Base-by-base conservation (phyloP, 2,888 invertebrate genomes). In the Drosophila stalkeri region DNA sequence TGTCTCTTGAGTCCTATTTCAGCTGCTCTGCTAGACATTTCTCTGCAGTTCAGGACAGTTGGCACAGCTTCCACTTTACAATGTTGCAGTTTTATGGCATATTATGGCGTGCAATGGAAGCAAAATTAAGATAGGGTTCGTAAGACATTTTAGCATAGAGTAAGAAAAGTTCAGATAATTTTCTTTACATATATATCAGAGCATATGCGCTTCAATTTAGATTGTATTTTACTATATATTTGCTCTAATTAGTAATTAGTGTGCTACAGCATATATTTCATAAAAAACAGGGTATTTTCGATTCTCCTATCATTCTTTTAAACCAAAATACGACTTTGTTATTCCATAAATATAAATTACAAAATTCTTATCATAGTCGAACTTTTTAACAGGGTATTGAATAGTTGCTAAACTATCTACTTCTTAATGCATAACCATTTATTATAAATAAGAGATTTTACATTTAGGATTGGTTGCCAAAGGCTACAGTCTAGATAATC, bases 1-100 rank as follows among this genome's bases (percentile, higher is more conserved):
- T 44, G n/a, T 31, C 49, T 33, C n/a, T 33, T 54, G 72, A 41
- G 61, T 60, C 55, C 55, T 56, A 31, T 46, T 20, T 39, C 49
- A 39, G 31, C 16, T 27, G 8, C 27, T 60, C 9, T 18, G 33
- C 3, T 11, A 20, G 57, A 46, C 57, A 56, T 72, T 66, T 59
- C 16, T 33, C 41, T 23, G 43, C 55, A 71, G n/a, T 43, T 57
- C 7, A 31, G 27, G 61, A 35, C 27, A 64, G 37, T 41, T 65
- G 54, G 11, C 51, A 20, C 51, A 31, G 56, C 31, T 39, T 47
- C 16, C 7, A 18, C 12, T 37, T 64, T 8, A 39, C n/a, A 33
- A 37, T 35, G 35, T 46, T 33, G 46, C 51, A 31, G 47, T 41
- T 67, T 57, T 6, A 41, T 41, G 27, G 46, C 46, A n/a, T 37